Conservation (phyloP, 35 echinoderm and acorn worm genomes). For the Lytechinus pictus region DNA sequence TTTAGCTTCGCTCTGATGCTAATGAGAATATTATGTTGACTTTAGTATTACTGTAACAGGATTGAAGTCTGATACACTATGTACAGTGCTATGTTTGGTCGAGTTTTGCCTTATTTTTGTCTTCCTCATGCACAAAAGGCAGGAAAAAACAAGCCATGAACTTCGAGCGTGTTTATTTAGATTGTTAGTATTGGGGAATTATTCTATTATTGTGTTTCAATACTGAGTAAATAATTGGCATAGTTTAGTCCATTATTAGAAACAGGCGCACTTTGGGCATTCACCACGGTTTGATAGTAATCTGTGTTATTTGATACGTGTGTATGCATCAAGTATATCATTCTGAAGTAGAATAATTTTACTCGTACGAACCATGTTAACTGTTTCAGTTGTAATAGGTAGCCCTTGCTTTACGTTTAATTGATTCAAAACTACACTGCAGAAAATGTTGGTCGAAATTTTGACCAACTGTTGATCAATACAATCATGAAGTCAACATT, state of each 20-base stretch:
- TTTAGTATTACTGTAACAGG: not conserved
- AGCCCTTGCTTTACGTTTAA: not conserved
- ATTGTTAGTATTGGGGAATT: not conserved
- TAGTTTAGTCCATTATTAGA: not conserved
- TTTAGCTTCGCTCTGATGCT: not conserved
- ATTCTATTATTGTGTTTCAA: not conserved
- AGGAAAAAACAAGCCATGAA: conserved; percentile 5
- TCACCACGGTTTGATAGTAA: not conserved
- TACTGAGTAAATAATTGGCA: not conserved
- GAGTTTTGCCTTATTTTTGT: not conserved
- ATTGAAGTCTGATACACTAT: not conserved
- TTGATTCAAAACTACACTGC: not conserved
- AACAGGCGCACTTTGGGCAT: not conserved
- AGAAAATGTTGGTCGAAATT: too few species aligned
- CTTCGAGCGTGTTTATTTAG: not conserved
- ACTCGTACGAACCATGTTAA: not conserved
- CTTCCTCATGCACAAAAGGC: not conserved
- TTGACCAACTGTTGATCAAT: too few species aligned
- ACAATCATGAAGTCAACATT: too few species aligned
- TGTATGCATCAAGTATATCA: not conserved
- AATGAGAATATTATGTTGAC: not conserved
- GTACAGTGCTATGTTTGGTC: not conserved
- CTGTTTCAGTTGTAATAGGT: not conserved
- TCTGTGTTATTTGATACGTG: not conserved
- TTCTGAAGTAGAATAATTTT: not conserved